Percentiles rank a stretch among this genome's conserved stretches.
Evolutionary conservation across 2,113 vertebrate genomes (phyloP).

Genomic region (Tinamus guttatus): DNA sequence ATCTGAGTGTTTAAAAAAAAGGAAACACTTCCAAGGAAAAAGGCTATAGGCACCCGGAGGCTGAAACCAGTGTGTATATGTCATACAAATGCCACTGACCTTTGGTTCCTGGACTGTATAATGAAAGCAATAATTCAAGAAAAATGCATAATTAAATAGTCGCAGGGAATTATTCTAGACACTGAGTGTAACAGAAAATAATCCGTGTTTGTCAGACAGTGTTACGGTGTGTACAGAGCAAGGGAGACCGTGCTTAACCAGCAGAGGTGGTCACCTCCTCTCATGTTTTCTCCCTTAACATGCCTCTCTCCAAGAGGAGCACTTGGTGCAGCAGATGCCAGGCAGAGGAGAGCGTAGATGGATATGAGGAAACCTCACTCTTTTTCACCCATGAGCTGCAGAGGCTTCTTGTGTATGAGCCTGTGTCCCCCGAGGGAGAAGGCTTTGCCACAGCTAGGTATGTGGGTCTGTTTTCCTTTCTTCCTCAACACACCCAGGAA

Average conservation of each 20-base stretch:
- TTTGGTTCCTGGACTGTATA: background rate
- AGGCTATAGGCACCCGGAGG: background rate
- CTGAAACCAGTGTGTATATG: too few species aligned
- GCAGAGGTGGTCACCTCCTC: background rate
- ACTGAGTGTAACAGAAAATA: background rate
- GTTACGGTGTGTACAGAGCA: fast-evolving
- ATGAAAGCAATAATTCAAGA: background rate
- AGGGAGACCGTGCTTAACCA: background rate
- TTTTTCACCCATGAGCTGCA: background rate
- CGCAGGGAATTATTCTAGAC: too few species aligned
- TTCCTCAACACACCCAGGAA: background rate
- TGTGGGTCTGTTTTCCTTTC: fast-evolving
- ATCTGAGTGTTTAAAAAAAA: background rate
- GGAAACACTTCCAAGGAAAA: background rate
- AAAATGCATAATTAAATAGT: background rate
- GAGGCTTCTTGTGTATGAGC: too few species aligned
- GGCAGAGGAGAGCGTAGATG: too few species aligned
- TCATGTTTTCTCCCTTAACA: background rate
- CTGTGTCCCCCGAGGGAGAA: background rate
- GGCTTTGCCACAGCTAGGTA: background rate
- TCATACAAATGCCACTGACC: background rate
- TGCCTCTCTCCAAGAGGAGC: background rate
- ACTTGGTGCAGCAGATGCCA: fast-evolving
- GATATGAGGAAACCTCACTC: background rate
- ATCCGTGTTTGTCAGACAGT: background rate